phyloP scores from a whole-genome alignment of 2,888 invertebrate genomes.

The Dynastes hyllus region DNA sequence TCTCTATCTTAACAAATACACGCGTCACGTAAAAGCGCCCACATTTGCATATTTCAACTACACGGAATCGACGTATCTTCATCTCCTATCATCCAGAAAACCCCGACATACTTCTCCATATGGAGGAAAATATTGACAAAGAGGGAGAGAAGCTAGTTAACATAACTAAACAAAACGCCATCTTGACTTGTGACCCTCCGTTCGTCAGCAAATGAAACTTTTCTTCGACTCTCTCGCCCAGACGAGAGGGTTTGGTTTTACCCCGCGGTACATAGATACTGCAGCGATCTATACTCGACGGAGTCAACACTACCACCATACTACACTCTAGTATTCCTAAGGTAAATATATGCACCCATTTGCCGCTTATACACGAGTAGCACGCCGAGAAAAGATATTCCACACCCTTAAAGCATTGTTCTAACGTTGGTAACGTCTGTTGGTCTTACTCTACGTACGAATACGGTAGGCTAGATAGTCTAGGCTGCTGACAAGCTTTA shows the following conservation, averaged over 20 bases:
- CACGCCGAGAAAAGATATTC: constrained; percentile 40
- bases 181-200: constrained; percentile 60
- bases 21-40: constrained; percentile 51
- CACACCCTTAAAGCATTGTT: constrained; percentile 43
- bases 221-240: constrained; percentile 58
- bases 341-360: constrained; percentile 46
- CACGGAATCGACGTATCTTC: constrained; percentile 55
- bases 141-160: constrained; percentile 61
- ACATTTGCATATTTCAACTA: constrained; percentile 57
- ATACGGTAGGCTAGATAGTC: constrained; percentile 16
- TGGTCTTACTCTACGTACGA: constrained; percentile 1
- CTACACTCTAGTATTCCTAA: constrained; percentile 2
- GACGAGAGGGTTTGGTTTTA: constrained; percentile 24
- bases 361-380: constrained; percentile 19
- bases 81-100: constrained; percentile 41
- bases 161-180: constrained; percentile 65
- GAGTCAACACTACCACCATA: background rate
- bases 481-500: background rate
- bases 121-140: constrained; percentile 64
- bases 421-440: constrained; percentile 24
- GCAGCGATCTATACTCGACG: background rate
- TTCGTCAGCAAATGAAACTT: constrained; percentile 58
- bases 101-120: constrained; percentile 59
- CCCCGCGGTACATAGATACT: constrained; percentile 23
- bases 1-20: constrained; percentile 29